Base-by-base conservation (phyloP, 2,113 vertebrate genomes). In the Lepus timidus region DNA sequence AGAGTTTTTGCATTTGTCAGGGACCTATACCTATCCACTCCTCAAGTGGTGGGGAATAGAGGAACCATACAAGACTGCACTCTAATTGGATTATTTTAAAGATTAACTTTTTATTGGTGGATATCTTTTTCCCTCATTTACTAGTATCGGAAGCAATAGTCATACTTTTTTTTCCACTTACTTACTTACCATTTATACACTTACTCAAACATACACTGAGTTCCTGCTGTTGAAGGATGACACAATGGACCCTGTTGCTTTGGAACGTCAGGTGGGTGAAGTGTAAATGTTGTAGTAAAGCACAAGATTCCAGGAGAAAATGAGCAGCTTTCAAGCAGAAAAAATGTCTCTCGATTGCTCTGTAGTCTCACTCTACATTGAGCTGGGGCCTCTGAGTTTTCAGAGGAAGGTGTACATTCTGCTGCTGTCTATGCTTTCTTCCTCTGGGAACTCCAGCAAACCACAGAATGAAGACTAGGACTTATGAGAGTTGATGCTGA, bases 71-170 rank as follows among this genome's bases (percentile, higher is more conserved):
- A 6, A 44, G 39, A 44, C 39, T 44, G 44, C 44, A 44, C 7
- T 44, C 44, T 44, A 7, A 44, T 44, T 44, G 44, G 44, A 44
- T 44, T 44, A 44, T 87, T 55, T 62, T n/a, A 11, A 90, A 95
- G 49, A 68, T 70, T 29, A 74, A 73, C 22, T 92, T 95, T 65
- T 61, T 75, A 39, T 71, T 91, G 44, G 33, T 65, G n/a, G 65
- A 64, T 0, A 39, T 9, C 1, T 31, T 76, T 29, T 12, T 6
- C 22, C 4, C 44, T 44, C 44, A 44, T 29, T 25, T 14, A 9
- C n/a, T 86, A 33, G 4, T 62, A 44, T 73, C 55, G 52, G 65
- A 71, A 94, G 20, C 27, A 61, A 61, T 20, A n/a, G 17, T 33
- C 14, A 82, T 79, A 88, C 12, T 29, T 61, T 80, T 31, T 36